Evolutionary conservation across 2,797 vertebrate genomes (phyloP).

Genomic region (Gallinago stenura): DNA sequence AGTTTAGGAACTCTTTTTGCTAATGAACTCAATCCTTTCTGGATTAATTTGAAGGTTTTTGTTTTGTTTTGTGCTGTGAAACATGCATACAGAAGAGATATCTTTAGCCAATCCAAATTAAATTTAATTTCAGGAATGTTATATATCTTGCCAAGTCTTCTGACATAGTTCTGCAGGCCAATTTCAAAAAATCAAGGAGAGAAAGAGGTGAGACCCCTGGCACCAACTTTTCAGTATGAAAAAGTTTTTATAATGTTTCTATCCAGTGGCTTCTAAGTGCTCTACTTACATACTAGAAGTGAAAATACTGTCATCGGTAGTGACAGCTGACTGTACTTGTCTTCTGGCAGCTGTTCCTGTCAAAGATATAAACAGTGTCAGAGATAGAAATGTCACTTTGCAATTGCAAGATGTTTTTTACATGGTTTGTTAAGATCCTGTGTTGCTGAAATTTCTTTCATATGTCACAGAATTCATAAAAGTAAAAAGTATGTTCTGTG

Average conservation of each 20-base stretch:
- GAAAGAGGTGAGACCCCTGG: background rate
- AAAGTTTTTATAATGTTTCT: background rate
- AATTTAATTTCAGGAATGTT: background rate
- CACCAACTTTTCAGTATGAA: background rate
- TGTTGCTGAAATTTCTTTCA: background rate
- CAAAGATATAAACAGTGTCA: background rate
- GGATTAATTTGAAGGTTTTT: background rate
- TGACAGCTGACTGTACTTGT: background rate
- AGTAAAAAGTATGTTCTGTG: background rate
- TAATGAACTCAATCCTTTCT: background rate
- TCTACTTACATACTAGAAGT: background rate
- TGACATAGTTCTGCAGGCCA: background rate
- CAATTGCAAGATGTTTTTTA: background rate
- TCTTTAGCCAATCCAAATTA: background rate
- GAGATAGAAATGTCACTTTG: background rate
- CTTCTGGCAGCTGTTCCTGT: background rate
- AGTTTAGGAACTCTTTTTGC: background rate
- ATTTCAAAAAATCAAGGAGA: background rate
- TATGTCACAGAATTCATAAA: background rate
- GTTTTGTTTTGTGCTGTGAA: background rate
- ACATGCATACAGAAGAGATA: background rate
- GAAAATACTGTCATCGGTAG: background rate
- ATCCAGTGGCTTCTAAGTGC: background rate
- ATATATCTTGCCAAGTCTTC: background rate
- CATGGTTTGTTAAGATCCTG: background rate